Base-by-base conservation (phyloP, 2,797 vertebrate species). In the Brotula barbata region DNA sequence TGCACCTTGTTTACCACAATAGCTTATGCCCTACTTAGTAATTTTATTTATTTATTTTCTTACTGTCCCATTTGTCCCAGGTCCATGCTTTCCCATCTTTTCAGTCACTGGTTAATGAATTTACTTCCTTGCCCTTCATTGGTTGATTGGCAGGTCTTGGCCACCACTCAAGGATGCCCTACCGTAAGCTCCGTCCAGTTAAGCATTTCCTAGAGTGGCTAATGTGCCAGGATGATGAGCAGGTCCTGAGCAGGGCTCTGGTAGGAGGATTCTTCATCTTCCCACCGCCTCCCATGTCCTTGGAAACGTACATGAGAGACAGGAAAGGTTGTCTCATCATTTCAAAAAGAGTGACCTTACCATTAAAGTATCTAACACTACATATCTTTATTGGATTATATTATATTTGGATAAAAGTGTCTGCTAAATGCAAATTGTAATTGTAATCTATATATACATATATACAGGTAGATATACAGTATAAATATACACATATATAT, bases 251-350 rank as follows among this genome's bases (percentile, higher is more conserved):
- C 54, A 73, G 79, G 55, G 84, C 89, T 71, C 68, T 86, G 78
- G 77, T 91, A 79, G 92, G 91, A 58, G 92, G 92, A 25, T 89
- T 71, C 74, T 92, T 91, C 62, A 58, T 53, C 25, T 78, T 77
- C 74, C 92, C 91, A 1, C 87, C 89, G 6, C 89, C 85, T 47
- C 83, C 89, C 2, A 51, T 87, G 58, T 85, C 88, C 53, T 50
- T 92, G 83, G 85, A 87, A 52, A 71, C 53, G 0, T 90, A 75
- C 79, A 85, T 91, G 82, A 89, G 79, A 44, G 78, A 73, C 11
- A 66, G 64, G 36, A 66, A 65, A 79, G 90, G 86, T 87, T 21
- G 5, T 36, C 4, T 21, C 23, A 28, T 22, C 28, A 16, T 49
- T n/a, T n/a, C 37, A 3, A 14, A 39, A 15, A 14, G 37, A 55